Conservation (phyloP, 2,888 invertebrate species). For the Congeria kusceri region DNA sequence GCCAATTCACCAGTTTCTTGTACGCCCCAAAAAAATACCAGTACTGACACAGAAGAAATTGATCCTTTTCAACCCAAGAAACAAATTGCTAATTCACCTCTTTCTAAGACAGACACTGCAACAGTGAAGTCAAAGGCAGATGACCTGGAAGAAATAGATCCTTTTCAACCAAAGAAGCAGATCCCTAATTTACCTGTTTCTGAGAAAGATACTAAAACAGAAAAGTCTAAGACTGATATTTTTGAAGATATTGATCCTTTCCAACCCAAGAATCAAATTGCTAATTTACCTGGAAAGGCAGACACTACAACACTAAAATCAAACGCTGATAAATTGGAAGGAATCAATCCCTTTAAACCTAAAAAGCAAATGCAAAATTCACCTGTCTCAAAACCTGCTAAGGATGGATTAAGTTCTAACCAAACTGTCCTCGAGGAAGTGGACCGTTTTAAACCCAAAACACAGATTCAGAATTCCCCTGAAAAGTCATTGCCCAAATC, state of each 20-base stretch:
- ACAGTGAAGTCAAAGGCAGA: slow-evolving; percentile 17
- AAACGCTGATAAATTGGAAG: slow-evolving; percentile 38
- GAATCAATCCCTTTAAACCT: slow-evolving; percentile 48
- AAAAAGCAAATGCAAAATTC: slow-evolving; percentile 48
- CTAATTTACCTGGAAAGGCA: slow-evolving; percentile 15
- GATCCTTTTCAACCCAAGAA: slow-evolving; percentile 20
- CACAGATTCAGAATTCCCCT: slow-evolving; percentile 26
- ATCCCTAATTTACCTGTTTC: slow-evolving; percentile 18
- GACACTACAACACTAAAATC: slow-evolving; percentile 6
- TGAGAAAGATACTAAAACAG: not conserved
- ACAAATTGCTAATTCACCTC: slow-evolving; percentile 26
- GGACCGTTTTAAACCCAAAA: slow-evolving; percentile 16
- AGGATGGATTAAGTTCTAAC: not conserved
- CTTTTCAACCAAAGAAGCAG: slow-evolving; percentile 24
- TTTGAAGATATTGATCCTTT: slow-evolving; percentile 54
- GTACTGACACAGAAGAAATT: slow-evolving; percentile 8
- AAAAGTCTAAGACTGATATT: slow-evolving; percentile 25
- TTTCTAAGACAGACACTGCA: not conserved
- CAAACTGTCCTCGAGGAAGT: not conserved
- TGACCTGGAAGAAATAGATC: slow-evolving; percentile 14
- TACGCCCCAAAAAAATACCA: not conserved
- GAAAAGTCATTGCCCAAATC: not conserved
- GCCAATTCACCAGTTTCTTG: slow-evolving; percentile 46
- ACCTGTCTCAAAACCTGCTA: slow-evolving; percentile 19
- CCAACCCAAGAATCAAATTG: slow-evolving; percentile 16